Evolutionary conservation across 2,113 vertebrate species (phyloP), one percentile per base, ranked within the genome.

Genomic region (Sinocyclocheilus maitianheensis): DNA sequence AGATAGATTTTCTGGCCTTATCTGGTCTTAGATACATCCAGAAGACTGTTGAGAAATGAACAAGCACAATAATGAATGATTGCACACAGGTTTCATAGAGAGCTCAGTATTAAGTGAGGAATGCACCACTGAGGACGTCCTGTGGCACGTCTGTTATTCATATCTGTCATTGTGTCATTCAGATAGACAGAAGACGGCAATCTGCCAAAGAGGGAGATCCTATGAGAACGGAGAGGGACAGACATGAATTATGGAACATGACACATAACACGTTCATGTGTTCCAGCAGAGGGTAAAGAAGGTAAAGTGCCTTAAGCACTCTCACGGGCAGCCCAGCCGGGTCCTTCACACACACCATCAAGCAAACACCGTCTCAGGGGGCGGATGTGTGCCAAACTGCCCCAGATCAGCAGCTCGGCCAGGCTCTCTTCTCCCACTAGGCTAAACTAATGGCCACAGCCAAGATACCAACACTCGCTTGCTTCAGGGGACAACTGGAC

Each of bases 331-430:
- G 87, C 77, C 14, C 46, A 16, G 74, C 53, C 3, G n/a, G 81
- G 83, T 58, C 81, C 77, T 85, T 85, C 65, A 86, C 72, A 72
- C 84, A 18, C 43, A 86, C 79, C 86, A 84, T 78, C 87, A 71
- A 81, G 53, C 88, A 91, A 91, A 92, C 88, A 88, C 77, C 88
- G 90, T 91, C 91, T 91, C 65, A 83, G 77, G 62, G 58, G 86
- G 83, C 72, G 40, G 34, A 16, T 74, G 72, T 58, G 53, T 87
- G 83, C 77, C 83, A 88, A 65, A 87, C 65, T 75, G 83, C 65
- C 53, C 63, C 58, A 76, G 71, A 84, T 89, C 84, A 89, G 76
- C 71, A 86, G 62, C 69, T 77, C 43, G 34, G 48, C 46, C 14
- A 60, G 48, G 34, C 8, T 84, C 60, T 65, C 4, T 67, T 77